A percentile compares a stretch with the other conserved stretches of the same genome.
phyloP scores from a whole-genome alignment of 2,888 invertebrate genomes.

The Lycaena phlaeas region DNA sequence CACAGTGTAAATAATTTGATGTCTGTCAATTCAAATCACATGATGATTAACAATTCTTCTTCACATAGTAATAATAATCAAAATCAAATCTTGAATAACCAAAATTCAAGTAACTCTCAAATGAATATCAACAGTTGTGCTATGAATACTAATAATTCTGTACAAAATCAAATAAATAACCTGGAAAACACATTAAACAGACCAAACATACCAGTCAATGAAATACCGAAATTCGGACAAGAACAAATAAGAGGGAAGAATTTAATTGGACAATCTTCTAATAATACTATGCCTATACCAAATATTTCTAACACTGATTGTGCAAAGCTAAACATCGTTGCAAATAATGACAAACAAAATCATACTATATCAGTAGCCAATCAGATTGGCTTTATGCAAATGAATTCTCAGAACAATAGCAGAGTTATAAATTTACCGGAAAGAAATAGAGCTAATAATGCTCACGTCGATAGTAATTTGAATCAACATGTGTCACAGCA shows the following conservation, averaged over 20 bases:
- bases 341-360: conserved; percentile 53
- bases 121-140: conserved; percentile 60
- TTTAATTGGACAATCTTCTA: conserved; percentile 48
- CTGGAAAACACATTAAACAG: conserved; percentile 51
- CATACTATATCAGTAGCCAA: conserved; percentile 57
- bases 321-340: conserved; percentile 50
- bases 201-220: conserved; percentile 42
- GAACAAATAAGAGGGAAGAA: conserved; percentile 56
- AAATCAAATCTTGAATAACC: conserved; percentile 45
- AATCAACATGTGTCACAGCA: conserved; percentile 59
- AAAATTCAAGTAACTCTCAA: conserved; percentile 44
- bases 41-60: conserved; percentile 57
- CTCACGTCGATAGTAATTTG: conserved; percentile 48
- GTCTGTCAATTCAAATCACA: conserved; percentile 45
- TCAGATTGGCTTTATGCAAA: conserved; percentile 62
- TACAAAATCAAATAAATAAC: conserved; percentile 44
- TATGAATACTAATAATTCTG: conserved; percentile 41
- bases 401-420: conserved; percentile 58
- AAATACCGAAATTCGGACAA: conserved; percentile 49
- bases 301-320: conserved; percentile 42
- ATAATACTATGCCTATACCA: conserved; percentile 36
- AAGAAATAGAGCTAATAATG: conserved; percentile 47
- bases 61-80: conserved; percentile 41
- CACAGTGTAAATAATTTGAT: conserved; percentile 51
- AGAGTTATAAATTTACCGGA: conserved; percentile 64